Base-by-base conservation (phyloP, 2,113 vertebrate genomes). In the Corydoras sp. region DNA sequence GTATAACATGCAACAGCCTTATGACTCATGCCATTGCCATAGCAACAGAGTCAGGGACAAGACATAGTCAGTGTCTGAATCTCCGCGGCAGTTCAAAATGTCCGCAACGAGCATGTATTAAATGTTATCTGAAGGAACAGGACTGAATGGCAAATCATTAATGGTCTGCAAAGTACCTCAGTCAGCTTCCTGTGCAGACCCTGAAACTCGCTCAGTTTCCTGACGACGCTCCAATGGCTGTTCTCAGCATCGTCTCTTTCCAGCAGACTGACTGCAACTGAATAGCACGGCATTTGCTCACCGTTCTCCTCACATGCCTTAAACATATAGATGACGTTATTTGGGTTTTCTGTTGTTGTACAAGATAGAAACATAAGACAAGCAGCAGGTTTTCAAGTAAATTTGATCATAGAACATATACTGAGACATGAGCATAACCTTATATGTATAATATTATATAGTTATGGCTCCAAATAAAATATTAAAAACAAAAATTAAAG, bases 171-270 rank as follows among this genome's bases (percentile, higher is more conserved):
- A 15, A 9, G 0, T 93, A 99, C 97, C 96, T 99, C 97, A 0
- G 92, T 95, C 70, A 99, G 93, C 81, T 98, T 98, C 81, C 97
- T 90, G 83, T 98, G 94, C 58, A 99, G 87, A 76, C 89, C 93
- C 83, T 99, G 97, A 86, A 99, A 99, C 77, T 98, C 97, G 3
- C 86, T 94, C 76, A 99, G 94, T 81, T 92, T 97, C 84, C 97
- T 92, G 70, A 89, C 90, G 73, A 98, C 95, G 0, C 84, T 93
- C 97, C 97, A 99, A 83, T 85, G 91, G 82, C 92, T 96, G 68
- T 86, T 91, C 79, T 89, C 83, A 1, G 85, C 80, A 76, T 94
- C 92, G 58, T 92, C 92, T 65, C 86, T 90, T 74, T 95, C 95
- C 50, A 85, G 85, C 78, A 99, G 90, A 81, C 88, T 93, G 13